Percentiles rank a stretch among this genome's conserved stretches.
Conservation (phyloP, 2,888 invertebrate species). For the Thereva unica region DNA sequence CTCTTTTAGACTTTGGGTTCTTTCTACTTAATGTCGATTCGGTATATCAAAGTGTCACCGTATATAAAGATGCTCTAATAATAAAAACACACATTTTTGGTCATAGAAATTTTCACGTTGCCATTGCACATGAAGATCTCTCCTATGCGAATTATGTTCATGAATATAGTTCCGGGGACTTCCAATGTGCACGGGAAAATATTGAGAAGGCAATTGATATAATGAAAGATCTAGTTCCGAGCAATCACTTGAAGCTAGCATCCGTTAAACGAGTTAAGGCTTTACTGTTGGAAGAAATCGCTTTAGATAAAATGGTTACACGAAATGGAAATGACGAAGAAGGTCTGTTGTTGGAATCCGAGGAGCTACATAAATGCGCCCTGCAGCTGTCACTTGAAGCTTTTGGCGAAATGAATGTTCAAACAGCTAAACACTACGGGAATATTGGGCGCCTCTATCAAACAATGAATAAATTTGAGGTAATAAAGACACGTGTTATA, state of each 20-base stretch:
- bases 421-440: constrained; percentile 95
- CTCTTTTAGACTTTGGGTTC: constrained; percentile 87
- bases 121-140: constrained; percentile 87
- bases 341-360: constrained; percentile 75
- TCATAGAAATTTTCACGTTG: constrained; percentile 83
- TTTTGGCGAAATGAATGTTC: constrained; percentile 91
- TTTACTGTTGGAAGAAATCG: constrained; percentile 90
- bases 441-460: constrained; percentile 93
- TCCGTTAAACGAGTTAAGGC: constrained; percentile 92
- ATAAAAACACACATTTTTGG: constrained; percentile 80
- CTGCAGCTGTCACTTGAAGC: constrained; percentile 76
- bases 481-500: constrained; percentile 49
- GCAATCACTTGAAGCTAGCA: constrained; percentile 82
- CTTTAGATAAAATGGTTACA: constrained; percentile 71
- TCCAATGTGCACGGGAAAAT: constrained; percentile 79
- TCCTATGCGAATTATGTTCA: constrained; percentile 92
- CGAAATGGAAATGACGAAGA: constrained; percentile 60
- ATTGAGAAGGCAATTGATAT: constrained; percentile 82
- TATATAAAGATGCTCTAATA: constrained; percentile 78
- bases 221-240: constrained; percentile 77
- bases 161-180: constrained; percentile 88
- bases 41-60: constrained; percentile 79
- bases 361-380: constrained; percentile 81
- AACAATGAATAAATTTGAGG: constrained; percentile 85
- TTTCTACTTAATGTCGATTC: constrained; percentile 88